phyloP scores from a whole-genome alignment of 92 coral and sea anemone species.

The Siderastrea siderea region DNA sequence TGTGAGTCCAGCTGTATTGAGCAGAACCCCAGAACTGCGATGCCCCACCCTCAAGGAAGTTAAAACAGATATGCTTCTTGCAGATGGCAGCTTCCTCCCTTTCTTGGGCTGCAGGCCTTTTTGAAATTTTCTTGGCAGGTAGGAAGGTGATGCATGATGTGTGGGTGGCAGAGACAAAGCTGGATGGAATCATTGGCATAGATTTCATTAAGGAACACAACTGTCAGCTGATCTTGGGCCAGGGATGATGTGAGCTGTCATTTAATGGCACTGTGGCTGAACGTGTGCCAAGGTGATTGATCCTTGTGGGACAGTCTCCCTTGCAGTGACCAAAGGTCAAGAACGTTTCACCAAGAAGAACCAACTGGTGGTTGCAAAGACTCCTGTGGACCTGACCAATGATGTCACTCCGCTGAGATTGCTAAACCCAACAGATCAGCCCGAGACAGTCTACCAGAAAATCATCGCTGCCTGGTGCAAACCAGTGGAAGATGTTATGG shows the following conservation, averaged over 20 bases:
- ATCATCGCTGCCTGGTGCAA: background rate
- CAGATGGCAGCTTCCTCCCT: conserved; percentile 34
- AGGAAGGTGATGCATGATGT: conserved; percentile 11
- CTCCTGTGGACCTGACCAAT: background rate
- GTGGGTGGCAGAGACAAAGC: background rate
- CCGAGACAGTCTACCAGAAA: background rate
- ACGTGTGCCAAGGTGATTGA: background rate
- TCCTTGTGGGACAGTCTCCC: background rate
- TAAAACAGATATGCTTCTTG: background rate
- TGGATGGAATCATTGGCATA: conserved; percentile 6
- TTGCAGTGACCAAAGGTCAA: too few relatives aligned
- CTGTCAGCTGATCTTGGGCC: background rate
- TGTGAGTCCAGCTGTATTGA: background rate
- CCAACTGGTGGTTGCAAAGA: background rate
- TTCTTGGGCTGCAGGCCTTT: conserved; percentile 13
- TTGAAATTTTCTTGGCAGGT: background rate
- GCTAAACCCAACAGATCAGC: background rate
- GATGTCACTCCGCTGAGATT: background rate
- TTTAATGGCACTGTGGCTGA: too few relatives aligned
- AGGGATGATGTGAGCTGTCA: background rate
- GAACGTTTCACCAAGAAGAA: background rate
- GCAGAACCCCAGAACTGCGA: too few relatives aligned
- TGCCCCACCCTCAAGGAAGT: too few relatives aligned
- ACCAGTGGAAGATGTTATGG: background rate
- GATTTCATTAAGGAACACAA: background rate